Percentiles rank a stretch among this genome's conserved stretches.
Conservation (phyloP, 2,888 invertebrate species). For the Rhimphoctona megacephalus region DNA sequence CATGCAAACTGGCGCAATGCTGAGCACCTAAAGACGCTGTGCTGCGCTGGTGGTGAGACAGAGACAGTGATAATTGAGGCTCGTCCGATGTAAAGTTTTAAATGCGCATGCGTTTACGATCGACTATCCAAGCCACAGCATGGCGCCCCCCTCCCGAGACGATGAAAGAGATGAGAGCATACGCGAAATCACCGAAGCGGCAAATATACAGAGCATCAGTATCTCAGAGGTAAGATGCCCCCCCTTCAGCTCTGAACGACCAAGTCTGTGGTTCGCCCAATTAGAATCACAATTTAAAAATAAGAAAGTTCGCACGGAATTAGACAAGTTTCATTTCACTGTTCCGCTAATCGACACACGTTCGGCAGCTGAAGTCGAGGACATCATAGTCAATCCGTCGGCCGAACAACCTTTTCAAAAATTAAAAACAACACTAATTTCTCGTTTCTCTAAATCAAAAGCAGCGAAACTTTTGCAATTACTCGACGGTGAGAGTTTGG, state of each 20-base stretch:
- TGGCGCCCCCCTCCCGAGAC: no score
- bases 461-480: constrained; percentile 39
- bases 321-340: constrained; percentile 17
- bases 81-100: no score
- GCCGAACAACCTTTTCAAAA: constrained; percentile 60
- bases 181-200: not conserved
- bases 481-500: constrained; percentile 33
- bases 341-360: constrained; percentile 12
- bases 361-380: constrained; percentile 27
- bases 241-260: constrained; percentile 20
- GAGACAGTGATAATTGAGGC: no score
- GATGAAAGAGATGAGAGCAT: not conserved
- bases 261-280: constrained; percentile 37
- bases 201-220: no score
- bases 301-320: not conserved
- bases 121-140: no score
- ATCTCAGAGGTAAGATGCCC: not conserved
- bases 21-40: constrained; percentile 44
- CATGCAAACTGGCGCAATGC: constrained; percentile 16
- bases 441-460: constrained; percentile 64
- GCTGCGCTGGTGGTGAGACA: constrained; percentile 21
- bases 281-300: constrained; percentile 28
- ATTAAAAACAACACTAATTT: constrained; percentile 75
- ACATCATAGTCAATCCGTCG: constrained; percentile 69
- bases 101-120: no score